These are phyloP conservation scores for Tipula confusa DNA, from an alignment of 2,888 invertebrate species.

Conservation along the genomic window DNA sequence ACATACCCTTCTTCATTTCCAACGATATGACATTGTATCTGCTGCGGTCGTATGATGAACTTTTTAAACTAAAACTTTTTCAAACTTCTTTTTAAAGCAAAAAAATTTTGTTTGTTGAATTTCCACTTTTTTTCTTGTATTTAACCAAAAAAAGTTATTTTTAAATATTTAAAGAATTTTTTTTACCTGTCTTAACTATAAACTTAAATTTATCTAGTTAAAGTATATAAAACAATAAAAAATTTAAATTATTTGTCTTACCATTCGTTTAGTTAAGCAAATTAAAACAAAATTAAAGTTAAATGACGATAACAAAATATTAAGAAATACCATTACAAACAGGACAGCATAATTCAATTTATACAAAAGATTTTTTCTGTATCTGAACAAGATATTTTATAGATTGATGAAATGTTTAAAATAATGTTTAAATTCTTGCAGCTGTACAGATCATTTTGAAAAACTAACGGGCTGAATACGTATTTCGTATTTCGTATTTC, in stretches of 20 bases:
- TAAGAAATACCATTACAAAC: background rate
- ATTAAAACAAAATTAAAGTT: background rate
- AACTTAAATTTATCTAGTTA: background rate
- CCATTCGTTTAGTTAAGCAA: background rate
- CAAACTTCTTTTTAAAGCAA: background rate
- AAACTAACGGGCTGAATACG: too few species aligned
- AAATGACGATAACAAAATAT: background rate
- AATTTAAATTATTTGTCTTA: background rate
- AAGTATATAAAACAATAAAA: background rate
- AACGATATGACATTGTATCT: background rate
- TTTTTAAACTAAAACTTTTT: background rate
- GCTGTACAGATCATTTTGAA: too few species aligned
- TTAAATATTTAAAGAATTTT: background rate
- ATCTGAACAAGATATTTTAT: too few species aligned
- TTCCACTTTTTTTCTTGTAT: background rate
- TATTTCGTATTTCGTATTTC: too few species aligned
- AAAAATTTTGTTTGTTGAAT: background rate
- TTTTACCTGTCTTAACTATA: conserved; percentile 15
- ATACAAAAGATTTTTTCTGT: background rate
- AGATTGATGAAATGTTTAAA: too few species aligned
- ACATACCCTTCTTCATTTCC: too few species aligned
- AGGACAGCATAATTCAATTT: background rate
- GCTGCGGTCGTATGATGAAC: background rate
- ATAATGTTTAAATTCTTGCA: too few species aligned
- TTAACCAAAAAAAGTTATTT: background rate